These are phyloP conservation scores for Drosophila tanythrix DNA, from an alignment of 2,888 invertebrate species.

Conservation along the genomic window DNA sequence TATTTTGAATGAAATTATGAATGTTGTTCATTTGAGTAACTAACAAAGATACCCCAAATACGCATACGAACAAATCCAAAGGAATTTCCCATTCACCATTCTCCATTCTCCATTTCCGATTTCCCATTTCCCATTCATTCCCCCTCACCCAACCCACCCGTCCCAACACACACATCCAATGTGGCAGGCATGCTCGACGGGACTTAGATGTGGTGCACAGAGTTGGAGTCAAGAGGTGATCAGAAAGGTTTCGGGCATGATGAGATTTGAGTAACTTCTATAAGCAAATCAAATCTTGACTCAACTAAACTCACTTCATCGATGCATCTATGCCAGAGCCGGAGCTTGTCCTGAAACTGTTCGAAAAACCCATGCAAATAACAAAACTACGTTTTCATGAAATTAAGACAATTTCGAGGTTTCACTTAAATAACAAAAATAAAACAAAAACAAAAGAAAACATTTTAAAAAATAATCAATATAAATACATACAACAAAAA, in stretches of 20 bases:
- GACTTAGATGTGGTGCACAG: slow-evolving; percentile 2
- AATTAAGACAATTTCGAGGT: slow-evolving; percentile 84
- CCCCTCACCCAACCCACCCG: slow-evolving; percentile 17
- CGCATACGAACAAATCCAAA: slow-evolving; percentile 42
- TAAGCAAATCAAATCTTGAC: slow-evolving; percentile 18
- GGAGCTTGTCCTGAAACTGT: slow-evolving; percentile 13
- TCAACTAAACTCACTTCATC: slow-evolving; percentile 9
- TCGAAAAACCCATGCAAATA: slow-evolving; percentile 38
- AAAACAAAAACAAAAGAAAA: slow-evolving; percentile 26
- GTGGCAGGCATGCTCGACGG: slow-evolving; percentile 6
- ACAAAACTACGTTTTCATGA: slow-evolving; percentile 72
- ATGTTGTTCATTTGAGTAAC: slow-evolving; percentile 73
- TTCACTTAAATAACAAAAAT: slow-evolving; percentile 74
- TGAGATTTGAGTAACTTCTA: slow-evolving; percentile 14
- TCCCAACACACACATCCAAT: slow-evolving; percentile 5
- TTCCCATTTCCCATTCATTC: neutral
- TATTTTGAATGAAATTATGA: slow-evolving; percentile 68
- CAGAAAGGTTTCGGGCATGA: slow-evolving; percentile 38
- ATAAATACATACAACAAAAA: slow-evolving; percentile 33
- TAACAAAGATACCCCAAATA: slow-evolving; percentile 52
- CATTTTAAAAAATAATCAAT: slow-evolving; percentile 30
- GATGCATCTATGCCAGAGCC: neutral
- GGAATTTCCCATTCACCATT: slow-evolving; percentile 42
- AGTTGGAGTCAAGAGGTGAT: slow-evolving; percentile 10
- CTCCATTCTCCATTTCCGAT: neutral